Evolutionary conservation across 2,888 invertebrate genomes (phyloP), one percentile per base, ranked within the genome.

Genomic region (Apomyelois bistriatella): DNA sequence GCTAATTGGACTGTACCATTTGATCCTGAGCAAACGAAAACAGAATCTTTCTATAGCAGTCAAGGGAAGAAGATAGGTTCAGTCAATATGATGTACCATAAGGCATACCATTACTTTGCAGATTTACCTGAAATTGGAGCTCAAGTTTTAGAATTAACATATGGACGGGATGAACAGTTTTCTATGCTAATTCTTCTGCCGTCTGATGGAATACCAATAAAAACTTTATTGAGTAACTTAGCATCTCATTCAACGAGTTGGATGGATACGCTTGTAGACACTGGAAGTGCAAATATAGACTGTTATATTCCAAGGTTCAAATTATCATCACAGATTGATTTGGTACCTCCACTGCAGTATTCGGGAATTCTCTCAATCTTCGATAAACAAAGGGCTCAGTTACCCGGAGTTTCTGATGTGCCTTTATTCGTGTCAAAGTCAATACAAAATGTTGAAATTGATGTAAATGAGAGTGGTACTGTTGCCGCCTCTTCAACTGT

Each of bases 11-110:
- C 92, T 52, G 74, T 85, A 37, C 93, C 94, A 0, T 94, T 94
- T 59, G 93, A 94, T 60, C 66, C 72, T 0, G 83, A 91, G 0
- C 81, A 86, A 9, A 94, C 94, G 0, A 87, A 73, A 38, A 65
- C 71, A 9, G 92, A 92, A 62, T 66, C 84, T 0, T 94, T 94
- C 66, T 92, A 91, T 60, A 90, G 94, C 65, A 92, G 92, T 5
- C 85, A 91, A 60, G 92, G 91, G 4, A 84, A 81, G 53, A 69
- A 79, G 0, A 77, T 91, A 22, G 92, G 92, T 3, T 72, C 90
- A 35, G 94, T 95, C 0, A 91, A 93, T 53, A 96, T 96, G 95
- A 96, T 97, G 96, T 91, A 91, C 55, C 93, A 93, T 57, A 90
- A 91, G 64, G 93, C 91, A 0, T 79, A 91, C 6, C 93, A 93